A percentile compares a stretch with the other conserved stretches of the same genome.
Evolutionary conservation across 2,797 vertebrate genomes (phyloP).

Genomic region (Helicolenus hilgendorfi): DNA sequence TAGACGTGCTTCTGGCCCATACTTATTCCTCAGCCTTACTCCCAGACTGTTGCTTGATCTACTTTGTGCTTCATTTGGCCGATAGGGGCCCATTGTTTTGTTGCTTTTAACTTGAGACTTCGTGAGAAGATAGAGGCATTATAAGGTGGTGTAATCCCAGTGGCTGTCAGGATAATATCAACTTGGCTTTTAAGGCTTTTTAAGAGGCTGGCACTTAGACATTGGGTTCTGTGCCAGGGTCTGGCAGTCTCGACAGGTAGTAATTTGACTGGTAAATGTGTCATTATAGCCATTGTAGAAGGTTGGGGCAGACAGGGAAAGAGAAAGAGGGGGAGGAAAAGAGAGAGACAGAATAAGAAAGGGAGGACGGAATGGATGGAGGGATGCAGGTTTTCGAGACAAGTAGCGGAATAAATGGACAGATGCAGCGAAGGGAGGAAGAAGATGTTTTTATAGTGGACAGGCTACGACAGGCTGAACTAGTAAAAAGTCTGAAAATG

Average conservation of each 20-base stretch:
- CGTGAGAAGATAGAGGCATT: constrained; percentile 56
- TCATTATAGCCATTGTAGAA: constrained; percentile 83
- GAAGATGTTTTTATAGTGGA: constrained; percentile 16
- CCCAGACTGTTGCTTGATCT: constrained; percentile 41
- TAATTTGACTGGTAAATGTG: constrained; percentile 89
- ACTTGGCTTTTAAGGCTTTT: constrained; percentile 75
- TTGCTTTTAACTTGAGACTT: constrained; percentile 56
- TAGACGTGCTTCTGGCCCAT: constrained; percentile 38
- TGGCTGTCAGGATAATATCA: constrained; percentile 76
- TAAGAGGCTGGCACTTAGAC: constrained; percentile 78
- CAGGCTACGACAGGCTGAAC: constrained; percentile 36
- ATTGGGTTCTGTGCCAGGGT: constrained; percentile 68
- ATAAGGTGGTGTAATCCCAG: constrained; percentile 59
- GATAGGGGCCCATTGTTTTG: constrained; percentile 61
- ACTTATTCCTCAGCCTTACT: constrained; percentile 29
- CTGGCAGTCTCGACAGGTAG: constrained; percentile 80
- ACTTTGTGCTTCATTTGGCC: constrained; percentile 39
- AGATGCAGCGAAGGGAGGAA: constrained; percentile 15
- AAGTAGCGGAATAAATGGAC: constrained; percentile 35
- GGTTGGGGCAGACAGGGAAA: constrained; percentile 63
- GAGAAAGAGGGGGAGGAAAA: constrained; percentile 18
- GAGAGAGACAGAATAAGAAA: constrained; percentile 4
- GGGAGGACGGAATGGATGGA: not conserved
- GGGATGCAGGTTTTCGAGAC: constrained; percentile 20
- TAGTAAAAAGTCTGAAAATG: constrained; percentile 49